A percentile compares a stretch with the other conserved stretches of the same genome.
These are phyloP conservation scores for Dermochelys coriacea DNA, from an alignment of 2,797 vertebrate genomes.

Conservation along the genomic window DNA sequence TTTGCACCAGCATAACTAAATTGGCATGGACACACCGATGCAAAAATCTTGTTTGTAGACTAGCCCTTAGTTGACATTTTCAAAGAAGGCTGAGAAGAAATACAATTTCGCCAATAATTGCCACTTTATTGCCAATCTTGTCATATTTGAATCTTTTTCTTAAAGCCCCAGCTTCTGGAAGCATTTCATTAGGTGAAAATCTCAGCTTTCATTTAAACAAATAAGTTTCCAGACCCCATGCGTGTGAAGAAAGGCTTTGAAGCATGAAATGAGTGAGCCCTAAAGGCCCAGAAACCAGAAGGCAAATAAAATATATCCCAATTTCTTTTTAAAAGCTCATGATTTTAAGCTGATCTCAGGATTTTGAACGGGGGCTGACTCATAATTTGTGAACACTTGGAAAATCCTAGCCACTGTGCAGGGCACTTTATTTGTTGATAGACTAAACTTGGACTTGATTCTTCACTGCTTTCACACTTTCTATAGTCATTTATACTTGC, in stretches of 20 bases:
- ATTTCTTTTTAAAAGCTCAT: neutral
- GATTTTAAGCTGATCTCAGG: neutral
- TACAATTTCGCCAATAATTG: neutral
- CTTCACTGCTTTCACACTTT: neutral
- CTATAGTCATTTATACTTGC: neutral
- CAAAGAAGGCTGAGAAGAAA: neutral
- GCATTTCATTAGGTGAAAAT: neutral
- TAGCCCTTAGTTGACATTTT: neutral
- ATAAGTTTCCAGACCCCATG: neutral
- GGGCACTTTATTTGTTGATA: too few relatives aligned
- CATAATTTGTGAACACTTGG: neutral
- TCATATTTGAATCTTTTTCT: neutral
- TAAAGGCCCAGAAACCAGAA: constrained; percentile 3
- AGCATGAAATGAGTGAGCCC: fast-evolving
- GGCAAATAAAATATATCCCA: neutral
- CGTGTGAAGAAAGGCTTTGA: constrained; percentile 17
- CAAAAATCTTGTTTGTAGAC: neutral
- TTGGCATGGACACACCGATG: neutral
- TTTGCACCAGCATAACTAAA: neutral
- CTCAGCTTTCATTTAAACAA: neutral
- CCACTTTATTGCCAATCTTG: neutral
- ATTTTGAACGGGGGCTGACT: neutral
- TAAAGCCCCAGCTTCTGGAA: neutral
- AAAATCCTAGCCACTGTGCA: neutral
- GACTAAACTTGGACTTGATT: neutral